A percentile compares a stretch with the other conserved stretches of the same genome.
Conservation (phyloP, 1,140 invertebrate genomes). For the Fopius arisanus region DNA sequence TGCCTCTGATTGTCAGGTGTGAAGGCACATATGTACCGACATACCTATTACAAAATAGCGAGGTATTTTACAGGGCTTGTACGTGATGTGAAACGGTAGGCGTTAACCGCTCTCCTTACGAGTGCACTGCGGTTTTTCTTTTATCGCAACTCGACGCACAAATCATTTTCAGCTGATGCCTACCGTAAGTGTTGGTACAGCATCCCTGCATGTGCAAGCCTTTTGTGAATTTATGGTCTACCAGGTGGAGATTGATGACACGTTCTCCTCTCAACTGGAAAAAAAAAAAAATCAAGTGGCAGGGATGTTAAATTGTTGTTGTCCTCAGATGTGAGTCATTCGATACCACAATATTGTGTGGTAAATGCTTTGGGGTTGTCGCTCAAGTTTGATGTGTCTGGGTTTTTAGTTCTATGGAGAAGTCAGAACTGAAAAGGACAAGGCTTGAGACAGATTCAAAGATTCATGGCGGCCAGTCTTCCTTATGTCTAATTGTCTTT, state of each 20-base stretch:
- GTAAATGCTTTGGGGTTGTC: not conserved
- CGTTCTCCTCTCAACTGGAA: not conserved
- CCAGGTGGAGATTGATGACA: not conserved
- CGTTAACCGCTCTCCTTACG: not conserved
- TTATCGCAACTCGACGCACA: not conserved
- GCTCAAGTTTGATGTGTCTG: not conserved
- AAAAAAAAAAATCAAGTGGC: not conserved
- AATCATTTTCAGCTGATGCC: not conserved
- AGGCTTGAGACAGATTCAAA: too few species aligned
- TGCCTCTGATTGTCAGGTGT: conserved; percentile 8
- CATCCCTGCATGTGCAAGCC: not conserved
- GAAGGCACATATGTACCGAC: not conserved
- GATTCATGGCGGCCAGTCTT: too few species aligned
- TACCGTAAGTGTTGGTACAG: not conserved
- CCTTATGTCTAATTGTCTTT: too few species aligned
- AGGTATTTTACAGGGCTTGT: not conserved
- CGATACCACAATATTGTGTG: not conserved
- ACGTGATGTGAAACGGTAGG: not conserved
- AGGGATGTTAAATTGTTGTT: not conserved
- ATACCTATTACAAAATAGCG: conserved; percentile 1
- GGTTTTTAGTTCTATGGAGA: too few species aligned
- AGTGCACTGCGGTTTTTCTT: not conserved
- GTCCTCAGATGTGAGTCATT: not conserved
- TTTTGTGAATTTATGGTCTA: not conserved
- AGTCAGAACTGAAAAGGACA: too few species aligned